Percentiles rank a stretch among this genome's conserved stretches.
Conservation (phyloP, 1,140 invertebrate species). For the Oreohelix idahoensis region DNA sequence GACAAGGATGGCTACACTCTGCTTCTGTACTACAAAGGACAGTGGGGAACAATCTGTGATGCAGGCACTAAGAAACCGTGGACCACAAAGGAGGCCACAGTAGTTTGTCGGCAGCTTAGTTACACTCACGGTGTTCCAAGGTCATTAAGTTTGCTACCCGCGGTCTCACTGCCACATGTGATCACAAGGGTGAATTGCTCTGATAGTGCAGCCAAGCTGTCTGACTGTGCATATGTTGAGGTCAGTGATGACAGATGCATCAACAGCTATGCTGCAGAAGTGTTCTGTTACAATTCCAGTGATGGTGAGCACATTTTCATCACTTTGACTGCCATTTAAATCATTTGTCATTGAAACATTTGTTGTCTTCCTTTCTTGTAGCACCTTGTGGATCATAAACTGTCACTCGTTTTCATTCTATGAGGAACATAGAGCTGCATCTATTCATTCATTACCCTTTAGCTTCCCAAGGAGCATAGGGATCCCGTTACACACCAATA, state of each 20-base stretch:
- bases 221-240: background rate
- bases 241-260: background rate
- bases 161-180: background rate
- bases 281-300: slow-evolving; percentile 4
- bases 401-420: too few species aligned
- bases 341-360: too few species aligned
- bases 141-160: background rate
- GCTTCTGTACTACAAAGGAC: background rate
- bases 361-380: too few species aligned
- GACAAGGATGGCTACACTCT: background rate
- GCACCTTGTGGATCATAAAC: too few species aligned
- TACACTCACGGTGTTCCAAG: background rate
- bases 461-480: too few species aligned
- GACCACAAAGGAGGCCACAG: background rate
- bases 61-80: background rate
- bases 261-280: background rate
- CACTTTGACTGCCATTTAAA: too few species aligned
- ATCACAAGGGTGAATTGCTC: background rate
- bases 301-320: background rate
- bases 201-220: background rate
- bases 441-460: too few species aligned
- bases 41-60: background rate
- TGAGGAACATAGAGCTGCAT: too few species aligned
- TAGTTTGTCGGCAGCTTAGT: background rate
- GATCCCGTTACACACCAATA: too few species aligned